phyloP scores from a whole-genome alignment of 30 jellyfish, hydroid and myxozoan species.

The Phacellophora camtschatica region DNA sequence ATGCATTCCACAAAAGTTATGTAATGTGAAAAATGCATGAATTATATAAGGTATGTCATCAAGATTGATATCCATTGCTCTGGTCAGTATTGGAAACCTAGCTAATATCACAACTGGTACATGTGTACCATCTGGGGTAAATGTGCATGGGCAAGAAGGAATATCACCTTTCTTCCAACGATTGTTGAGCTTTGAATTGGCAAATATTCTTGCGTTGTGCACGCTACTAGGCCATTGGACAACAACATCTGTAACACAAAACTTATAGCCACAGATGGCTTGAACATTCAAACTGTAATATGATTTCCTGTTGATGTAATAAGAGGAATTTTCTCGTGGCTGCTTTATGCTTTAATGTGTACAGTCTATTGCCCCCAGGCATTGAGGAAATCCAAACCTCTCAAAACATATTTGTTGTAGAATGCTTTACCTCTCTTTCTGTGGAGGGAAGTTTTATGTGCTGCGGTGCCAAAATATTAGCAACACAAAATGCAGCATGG shows the following conservation, averaged over 20 bases:
- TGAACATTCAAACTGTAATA: slow-evolving; percentile 24
- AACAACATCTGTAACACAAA: slow-evolving; percentile 15
- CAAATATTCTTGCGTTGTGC: slow-evolving; percentile 30
- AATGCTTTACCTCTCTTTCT: not conserved
- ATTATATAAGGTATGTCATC: not conserved
- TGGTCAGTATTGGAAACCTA: not conserved
- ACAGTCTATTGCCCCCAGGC: slow-evolving; percentile 23
- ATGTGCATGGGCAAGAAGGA: slow-evolving; percentile 24
- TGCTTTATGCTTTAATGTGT: not conserved
- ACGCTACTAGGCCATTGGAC: slow-evolving; percentile 36
- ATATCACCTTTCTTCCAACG: not conserved
- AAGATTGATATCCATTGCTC: not conserved
- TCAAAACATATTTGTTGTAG: not conserved
- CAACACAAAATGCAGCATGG: not conserved
- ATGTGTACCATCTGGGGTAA: not conserved
- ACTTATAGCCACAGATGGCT: not conserved
- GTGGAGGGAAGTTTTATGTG: slow-evolving; percentile 29
- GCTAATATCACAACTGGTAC: slow-evolving; percentile 10
- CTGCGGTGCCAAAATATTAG: slow-evolving; percentile 2
- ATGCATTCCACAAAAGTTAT: slow-evolving; percentile 9
- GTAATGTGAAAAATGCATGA: not conserved
- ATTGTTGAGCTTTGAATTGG: slow-evolving; percentile 3
- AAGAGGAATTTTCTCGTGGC: not conserved
- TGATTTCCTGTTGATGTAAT: slow-evolving; percentile 15
- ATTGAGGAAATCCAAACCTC: slow-evolving; percentile 27